These are phyloP conservation scores for Paracyclopina nana DNA, from an alignment of 1,140 invertebrate genomes.

Conservation along the genomic window DNA sequence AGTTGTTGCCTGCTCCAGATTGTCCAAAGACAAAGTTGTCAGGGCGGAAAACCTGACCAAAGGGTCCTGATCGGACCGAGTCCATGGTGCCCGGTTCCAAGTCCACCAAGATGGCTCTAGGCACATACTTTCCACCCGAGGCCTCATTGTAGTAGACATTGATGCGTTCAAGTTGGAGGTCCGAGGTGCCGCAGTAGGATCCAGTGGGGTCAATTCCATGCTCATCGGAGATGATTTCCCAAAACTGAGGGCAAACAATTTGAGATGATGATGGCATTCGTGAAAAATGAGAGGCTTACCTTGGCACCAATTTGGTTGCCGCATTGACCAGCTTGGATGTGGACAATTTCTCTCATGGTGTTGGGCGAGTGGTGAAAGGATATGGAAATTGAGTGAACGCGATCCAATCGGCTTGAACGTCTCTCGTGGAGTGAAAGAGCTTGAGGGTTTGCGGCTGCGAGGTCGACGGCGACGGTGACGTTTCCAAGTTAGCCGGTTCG, in stretches of 20 bases:
- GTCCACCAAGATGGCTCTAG: conserved; percentile 70
- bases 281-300: conserved; percentile 28
- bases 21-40: conserved; percentile 77
- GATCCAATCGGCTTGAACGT: too few species aligned
- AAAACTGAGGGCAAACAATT: conserved; percentile 24
- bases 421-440: neutral
- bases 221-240: conserved; percentile 65
- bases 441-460: neutral
- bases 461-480: conserved; percentile 11
- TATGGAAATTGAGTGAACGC: too few species aligned
- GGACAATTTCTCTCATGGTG: conserved; percentile 42
- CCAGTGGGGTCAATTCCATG: conserved; percentile 61
- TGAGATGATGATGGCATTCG: conserved; percentile 29
- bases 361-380: too few species aligned
- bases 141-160: conserved; percentile 83
- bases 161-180: conserved; percentile 64
- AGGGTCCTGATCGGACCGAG: conserved; percentile 37
- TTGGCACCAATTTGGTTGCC: conserved; percentile 55
- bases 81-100: conserved; percentile 56
- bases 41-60: conserved; percentile 36
- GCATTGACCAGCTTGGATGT: conserved; percentile 51
- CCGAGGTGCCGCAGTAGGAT: conserved; percentile 38
- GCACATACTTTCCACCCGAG: conserved; percentile 61
- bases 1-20: conserved; percentile 49
- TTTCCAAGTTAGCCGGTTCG: too few species aligned